These are phyloP conservation scores for Lagopus leucura DNA, from an alignment of 2,113 vertebrate species.

Conservation along the genomic window DNA sequence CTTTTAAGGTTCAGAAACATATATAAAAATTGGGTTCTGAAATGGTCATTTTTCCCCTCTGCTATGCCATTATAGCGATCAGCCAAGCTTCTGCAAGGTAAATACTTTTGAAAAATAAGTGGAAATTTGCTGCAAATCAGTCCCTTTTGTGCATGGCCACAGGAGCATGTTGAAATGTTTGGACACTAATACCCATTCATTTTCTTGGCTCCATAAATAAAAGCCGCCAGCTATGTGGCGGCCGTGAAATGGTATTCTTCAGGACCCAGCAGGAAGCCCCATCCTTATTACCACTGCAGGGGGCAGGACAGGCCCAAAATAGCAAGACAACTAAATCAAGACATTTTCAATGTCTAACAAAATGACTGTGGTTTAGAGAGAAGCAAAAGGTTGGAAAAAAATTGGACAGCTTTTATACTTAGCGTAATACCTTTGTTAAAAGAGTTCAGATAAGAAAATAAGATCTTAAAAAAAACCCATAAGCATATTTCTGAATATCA, in stretches of 20 bases:
- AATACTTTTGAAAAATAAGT: conserved; percentile 99
- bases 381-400: conserved; percentile 87
- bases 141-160: conserved; percentile 98
- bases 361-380: conserved; percentile 93
- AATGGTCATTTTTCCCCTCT: conserved; percentile 80
- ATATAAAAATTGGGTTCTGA: conserved; percentile 76
- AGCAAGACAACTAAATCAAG: conserved; percentile 99
- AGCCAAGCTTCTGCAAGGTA: conserved; percentile 85
- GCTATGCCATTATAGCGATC: conserved; percentile 82
- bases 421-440: conserved; percentile 84
- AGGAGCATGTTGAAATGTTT: conserved; percentile 99
- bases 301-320: conserved; percentile 95
- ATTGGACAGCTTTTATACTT: conserved; percentile 81
- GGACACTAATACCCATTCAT: conserved; percentile 99
- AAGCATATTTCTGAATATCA: conserved; percentile 75
- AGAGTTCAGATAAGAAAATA: conserved; percentile 77
- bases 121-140: conserved; percentile 99
- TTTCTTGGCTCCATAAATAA: conserved; percentile 99
- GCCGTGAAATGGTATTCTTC: conserved; percentile 99
- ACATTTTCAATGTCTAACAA: conserved; percentile 99
- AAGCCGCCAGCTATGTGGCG: conserved; percentile 97
- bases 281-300: conserved; percentile 99
- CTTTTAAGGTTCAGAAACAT: conserved; percentile 75
- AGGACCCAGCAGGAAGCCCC: conserved; percentile 96
- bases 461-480: conserved; percentile 43